Conservation (phyloP, 2,797 vertebrate species). For the Pipistrellus pipistrellus region DNA sequence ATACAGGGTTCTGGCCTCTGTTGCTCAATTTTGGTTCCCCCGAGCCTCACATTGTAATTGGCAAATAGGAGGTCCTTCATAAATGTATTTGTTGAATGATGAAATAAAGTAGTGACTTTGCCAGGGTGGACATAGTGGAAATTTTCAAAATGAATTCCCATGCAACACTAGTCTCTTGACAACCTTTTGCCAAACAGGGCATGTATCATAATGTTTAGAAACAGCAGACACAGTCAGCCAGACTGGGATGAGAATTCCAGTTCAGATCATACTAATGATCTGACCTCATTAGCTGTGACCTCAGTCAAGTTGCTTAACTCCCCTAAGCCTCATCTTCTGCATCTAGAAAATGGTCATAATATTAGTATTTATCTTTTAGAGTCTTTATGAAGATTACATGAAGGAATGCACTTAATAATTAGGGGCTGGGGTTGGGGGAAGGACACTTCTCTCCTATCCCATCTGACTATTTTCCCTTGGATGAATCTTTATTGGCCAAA, state of each 20-base stretch:
- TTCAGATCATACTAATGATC: not conserved
- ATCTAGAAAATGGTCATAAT: not conserved
- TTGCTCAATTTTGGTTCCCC: slow-evolving; percentile 38
- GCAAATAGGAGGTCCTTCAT: slow-evolving; percentile 23
- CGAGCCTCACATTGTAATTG: not conserved
- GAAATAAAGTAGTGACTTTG: slow-evolving; percentile 64
- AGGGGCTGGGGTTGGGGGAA: not conserved
- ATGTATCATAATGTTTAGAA: not conserved
- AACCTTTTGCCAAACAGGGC: slow-evolving; percentile 33
- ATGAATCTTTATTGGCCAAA: not conserved
- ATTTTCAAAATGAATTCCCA: slow-evolving; percentile 64
- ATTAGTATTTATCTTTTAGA: not conserved
- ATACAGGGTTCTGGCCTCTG: not conserved
- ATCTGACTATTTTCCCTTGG: not conserved
- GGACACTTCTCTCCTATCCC: not conserved
- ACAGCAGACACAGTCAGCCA: not conserved
- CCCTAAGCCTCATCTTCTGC: not conserved
- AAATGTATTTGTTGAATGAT: slow-evolving; percentile 51
- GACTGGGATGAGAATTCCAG: not conserved
- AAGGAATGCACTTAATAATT: not conserved
- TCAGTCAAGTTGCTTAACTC: not conserved
- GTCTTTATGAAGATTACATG: not conserved
- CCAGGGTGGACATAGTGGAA: slow-evolving; percentile 61
- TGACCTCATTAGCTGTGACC: not conserved
- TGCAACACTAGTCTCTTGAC: not conserved